These are phyloP conservation scores for Hololepta plana DNA, from an alignment of 2,888 invertebrate genomes.

Conservation along the genomic window DNA sequence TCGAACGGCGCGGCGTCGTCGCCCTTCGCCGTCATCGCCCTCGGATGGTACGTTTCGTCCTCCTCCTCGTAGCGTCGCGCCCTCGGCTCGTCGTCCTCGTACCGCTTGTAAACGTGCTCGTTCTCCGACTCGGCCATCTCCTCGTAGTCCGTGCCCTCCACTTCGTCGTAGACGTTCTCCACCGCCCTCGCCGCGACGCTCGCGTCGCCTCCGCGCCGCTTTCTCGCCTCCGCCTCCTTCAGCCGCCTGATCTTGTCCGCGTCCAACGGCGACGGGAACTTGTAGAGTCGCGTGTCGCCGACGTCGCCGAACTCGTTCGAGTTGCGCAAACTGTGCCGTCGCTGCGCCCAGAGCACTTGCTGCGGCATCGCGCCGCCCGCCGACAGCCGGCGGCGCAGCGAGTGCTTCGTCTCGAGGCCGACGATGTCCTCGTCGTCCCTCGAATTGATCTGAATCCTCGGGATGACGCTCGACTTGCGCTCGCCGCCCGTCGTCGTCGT, in stretches of 20 bases:
- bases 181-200: slow-evolving; percentile 16
- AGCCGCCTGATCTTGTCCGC: no score
- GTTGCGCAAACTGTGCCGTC: slow-evolving; percentile 20
- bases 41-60: slow-evolving; percentile 49
- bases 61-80: slow-evolving; percentile 33
- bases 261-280: no score
- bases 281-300: slow-evolving; percentile 20
- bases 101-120: slow-evolving; percentile 20
- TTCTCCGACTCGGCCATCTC: slow-evolving; percentile 23
- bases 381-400: slow-evolving; percentile 30
- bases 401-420: slow-evolving; percentile 28
- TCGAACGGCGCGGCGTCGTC: slow-evolving; percentile 37
- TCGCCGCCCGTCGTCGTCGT: slow-evolving; percentile 12
- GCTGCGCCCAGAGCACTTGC: slow-evolving; percentile 21
- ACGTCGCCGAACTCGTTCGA: slow-evolving; percentile 17
- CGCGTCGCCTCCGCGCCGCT: no score
- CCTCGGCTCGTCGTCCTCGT: no score
- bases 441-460: slow-evolving; percentile 32
- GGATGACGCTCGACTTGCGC: slow-evolving; percentile 15
- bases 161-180: slow-evolving; percentile 17
- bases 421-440: slow-evolving; percentile 30
- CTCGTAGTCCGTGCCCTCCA: slow-evolving; percentile 17
- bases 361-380: slow-evolving; percentile 26
- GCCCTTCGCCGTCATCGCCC: slow-evolving; percentile 27
- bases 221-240: no score